Conservation (phyloP, 2,797 vertebrate species). For the Zalophus californianus region DNA sequence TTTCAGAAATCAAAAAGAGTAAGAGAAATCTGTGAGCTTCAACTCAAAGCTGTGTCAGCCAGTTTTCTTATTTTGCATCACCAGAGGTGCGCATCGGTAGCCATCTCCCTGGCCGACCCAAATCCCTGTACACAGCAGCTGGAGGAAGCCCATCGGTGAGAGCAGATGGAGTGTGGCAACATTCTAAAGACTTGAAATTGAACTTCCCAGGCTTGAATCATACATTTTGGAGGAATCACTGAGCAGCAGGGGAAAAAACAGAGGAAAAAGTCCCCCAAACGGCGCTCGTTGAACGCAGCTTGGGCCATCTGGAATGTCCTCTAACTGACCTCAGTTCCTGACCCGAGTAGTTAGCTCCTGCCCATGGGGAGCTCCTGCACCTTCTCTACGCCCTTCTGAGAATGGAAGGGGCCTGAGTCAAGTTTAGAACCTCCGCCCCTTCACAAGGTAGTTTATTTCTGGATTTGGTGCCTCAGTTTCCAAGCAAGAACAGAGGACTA, state of each 20-base stretch:
- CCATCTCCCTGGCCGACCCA: background rate
- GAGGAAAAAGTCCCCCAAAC: background rate
- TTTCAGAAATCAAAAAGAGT: background rate
- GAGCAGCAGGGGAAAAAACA: background rate
- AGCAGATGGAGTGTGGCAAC: rapidly evolving
- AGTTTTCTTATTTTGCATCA: too few species aligned
- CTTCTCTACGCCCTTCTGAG: background rate
- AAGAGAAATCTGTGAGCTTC: background rate
- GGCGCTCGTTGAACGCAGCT: background rate
- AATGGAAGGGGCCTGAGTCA: background rate
- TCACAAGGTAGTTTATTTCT: background rate
- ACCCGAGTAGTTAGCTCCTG: background rate
- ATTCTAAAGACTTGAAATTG: background rate
- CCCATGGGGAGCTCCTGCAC: too few species aligned
- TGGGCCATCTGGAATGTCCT: background rate
- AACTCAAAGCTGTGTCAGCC: too few species aligned
- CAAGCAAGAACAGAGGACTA: background rate
- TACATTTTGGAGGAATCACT: background rate
- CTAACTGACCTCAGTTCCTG: background rate
- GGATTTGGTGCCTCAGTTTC: background rate
- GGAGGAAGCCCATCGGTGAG: rapidly evolving
- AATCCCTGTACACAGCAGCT: rapidly evolving
- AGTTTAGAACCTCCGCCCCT: background rate
- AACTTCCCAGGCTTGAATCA: background rate
- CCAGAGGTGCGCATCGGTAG: rapidly evolving